These are phyloP conservation scores for Triops longicaudatus DNA, from an alignment of 1,140 invertebrate genomes.

Conservation along the genomic window DNA sequence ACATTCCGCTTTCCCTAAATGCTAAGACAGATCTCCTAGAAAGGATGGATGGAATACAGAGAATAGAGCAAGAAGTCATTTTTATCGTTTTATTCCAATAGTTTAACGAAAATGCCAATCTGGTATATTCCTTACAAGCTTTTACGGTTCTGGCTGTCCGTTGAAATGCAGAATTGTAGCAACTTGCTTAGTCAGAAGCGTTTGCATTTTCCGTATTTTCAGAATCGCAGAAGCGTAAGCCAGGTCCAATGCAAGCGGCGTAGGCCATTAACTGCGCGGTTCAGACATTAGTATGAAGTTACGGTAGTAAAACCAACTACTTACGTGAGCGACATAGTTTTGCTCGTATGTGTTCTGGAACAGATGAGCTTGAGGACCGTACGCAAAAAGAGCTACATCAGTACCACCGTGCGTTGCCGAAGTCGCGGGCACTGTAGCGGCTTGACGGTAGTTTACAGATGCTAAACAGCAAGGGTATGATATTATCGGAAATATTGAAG, in stretches of 20 bases:
- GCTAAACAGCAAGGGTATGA: constrained; percentile 19
- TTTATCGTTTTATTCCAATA: too few relatives aligned
- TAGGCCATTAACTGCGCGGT: constrained; percentile 38
- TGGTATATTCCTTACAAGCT: too few relatives aligned
- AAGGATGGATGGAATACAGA: too few relatives aligned
- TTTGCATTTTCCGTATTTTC: too few relatives aligned
- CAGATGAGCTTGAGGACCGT: constrained; percentile 53
- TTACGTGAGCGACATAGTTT: constrained; percentile 50
- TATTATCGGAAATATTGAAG: not conserved
- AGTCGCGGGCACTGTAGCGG: constrained; percentile 44
- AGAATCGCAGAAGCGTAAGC: constrained; percentile 28
- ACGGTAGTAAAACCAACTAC: not conserved
- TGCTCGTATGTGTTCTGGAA: constrained; percentile 58
- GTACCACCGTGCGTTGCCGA: constrained; percentile 59
- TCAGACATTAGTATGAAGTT: not conserved
- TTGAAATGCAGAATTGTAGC: too few relatives aligned
- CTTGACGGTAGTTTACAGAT: constrained; percentile 35
- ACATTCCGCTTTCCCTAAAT: not conserved
- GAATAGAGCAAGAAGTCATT: too few relatives aligned
- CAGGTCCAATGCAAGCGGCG: constrained; percentile 50
- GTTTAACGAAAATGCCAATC: too few relatives aligned
- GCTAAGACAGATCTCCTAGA: not conserved
- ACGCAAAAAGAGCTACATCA: constrained; percentile 55
- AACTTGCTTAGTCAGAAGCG: too few relatives aligned
- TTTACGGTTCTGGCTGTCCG: too few relatives aligned